Evolutionary conservation across 2,797 vertebrate species (phyloP).

Genomic region (Gadopsis marmoratus): DNA sequence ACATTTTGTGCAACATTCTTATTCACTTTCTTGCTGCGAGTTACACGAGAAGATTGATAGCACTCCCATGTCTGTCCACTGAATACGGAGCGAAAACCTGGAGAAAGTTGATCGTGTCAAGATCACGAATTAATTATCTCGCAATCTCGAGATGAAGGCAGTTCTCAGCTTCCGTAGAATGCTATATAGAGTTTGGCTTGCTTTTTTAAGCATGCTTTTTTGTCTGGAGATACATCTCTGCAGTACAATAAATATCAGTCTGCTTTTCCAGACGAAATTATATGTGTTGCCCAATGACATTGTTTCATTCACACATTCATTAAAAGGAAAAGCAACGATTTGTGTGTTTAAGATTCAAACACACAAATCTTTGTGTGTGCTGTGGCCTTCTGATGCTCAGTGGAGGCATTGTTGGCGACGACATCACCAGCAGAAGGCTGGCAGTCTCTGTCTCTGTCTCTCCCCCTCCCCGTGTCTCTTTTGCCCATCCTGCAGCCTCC

Average conservation of each 20-base stretch:
- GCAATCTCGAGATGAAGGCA: no score
- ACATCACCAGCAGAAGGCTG: slow-evolving; percentile 10
- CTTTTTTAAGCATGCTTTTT: not conserved
- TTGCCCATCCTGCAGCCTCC: slow-evolving; percentile 2
- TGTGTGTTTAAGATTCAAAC: not conserved
- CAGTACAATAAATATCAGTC: not conserved
- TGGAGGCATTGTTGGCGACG: not conserved
- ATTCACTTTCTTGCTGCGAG: not conserved
- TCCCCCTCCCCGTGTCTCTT: not conserved
- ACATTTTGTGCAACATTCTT: not conserved
- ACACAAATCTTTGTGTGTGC: not conserved
- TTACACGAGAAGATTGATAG: not conserved
- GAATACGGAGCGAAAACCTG: not conserved
- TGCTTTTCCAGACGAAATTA: not conserved
- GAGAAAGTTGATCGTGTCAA: not conserved
- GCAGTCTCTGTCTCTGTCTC: not conserved
- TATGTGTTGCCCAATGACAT: not conserved
- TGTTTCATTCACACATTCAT: not conserved
- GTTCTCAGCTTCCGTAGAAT: not conserved
- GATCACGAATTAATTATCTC: no score
- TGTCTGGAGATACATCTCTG: not conserved
- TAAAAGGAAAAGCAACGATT: not conserved
- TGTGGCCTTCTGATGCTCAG: not conserved
- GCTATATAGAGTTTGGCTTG: not conserved
- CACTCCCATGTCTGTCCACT: not conserved